phyloP scores from a whole-genome alignment of 2,113 vertebrate species.

The Oenanthe melanoleuca region DNA sequence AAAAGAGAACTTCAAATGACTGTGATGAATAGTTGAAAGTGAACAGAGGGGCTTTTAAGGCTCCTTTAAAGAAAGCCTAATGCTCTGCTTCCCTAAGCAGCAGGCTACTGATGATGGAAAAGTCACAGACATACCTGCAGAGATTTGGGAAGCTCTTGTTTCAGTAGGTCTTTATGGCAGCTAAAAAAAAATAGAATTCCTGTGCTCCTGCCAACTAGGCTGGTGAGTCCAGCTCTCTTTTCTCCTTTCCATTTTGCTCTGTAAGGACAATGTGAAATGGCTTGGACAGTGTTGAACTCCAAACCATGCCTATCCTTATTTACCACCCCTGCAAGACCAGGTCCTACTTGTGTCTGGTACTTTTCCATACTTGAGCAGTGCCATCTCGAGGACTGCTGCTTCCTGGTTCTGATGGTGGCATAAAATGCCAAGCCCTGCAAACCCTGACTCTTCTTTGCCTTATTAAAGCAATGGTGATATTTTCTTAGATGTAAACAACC shows the following conservation, averaged over 20 bases:
- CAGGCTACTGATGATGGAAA: slow-evolving; percentile 53
- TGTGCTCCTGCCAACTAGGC: slow-evolving; percentile 24
- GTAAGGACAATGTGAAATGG: background rate
- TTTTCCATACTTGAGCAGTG: background rate
- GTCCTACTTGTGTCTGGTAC: background rate
- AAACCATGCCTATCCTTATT: background rate
- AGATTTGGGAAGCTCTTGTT: slow-evolving; percentile 57
- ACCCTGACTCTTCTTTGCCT: background rate
- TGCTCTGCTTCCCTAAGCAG: slow-evolving; percentile 54
- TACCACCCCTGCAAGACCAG: background rate
- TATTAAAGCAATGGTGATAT: background rate
- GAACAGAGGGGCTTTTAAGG: slow-evolving; percentile 61
- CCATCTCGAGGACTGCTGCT: background rate
- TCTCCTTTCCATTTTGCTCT: background rate
- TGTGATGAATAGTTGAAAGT: slow-evolving; percentile 59
- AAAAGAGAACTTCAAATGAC: slow-evolving; percentile 45
- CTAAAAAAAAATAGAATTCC: slow-evolving; percentile 6
- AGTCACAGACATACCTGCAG: slow-evolving; percentile 54
- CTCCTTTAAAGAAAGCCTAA: slow-evolving; percentile 55
- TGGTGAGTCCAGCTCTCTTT: slow-evolving; percentile 11
- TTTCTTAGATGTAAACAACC: background rate
- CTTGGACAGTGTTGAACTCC: background rate
- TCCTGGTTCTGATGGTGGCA: background rate
- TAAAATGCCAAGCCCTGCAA: background rate
- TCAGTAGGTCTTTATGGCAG: slow-evolving; percentile 22